Evolutionary conservation across 2,888 invertebrate genomes (phyloP).

Genomic region (Bedellia somnulentella): DNA sequence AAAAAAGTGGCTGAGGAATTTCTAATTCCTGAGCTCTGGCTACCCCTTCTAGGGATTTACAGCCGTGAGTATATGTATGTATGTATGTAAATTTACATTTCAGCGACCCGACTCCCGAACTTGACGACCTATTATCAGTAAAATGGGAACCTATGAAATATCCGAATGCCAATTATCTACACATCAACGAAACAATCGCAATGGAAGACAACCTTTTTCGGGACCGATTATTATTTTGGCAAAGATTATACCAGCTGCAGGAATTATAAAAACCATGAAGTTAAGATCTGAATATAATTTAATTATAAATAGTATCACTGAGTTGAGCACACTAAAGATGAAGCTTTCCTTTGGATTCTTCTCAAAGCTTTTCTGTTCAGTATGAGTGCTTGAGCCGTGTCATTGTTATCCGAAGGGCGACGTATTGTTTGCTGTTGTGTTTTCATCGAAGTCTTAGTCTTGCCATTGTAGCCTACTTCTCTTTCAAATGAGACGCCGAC

Average conservation of each 20-base stretch:
- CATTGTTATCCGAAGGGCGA: constrained; percentile 13
- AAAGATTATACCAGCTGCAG: constrained; percentile 6
- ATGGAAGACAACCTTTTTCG: constrained; percentile 3
- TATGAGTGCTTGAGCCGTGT: constrained; percentile 26
- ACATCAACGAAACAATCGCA: constrained; percentile 4
- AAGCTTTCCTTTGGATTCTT: constrained; percentile 36
- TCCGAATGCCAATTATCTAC: constrained; percentile 5
- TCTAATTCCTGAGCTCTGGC: too few species aligned
- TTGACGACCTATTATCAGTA: constrained; percentile 2
- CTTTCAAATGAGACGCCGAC: constrained; percentile 20
- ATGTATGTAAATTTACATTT: too few species aligned
- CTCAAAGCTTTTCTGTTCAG: constrained; percentile 44
- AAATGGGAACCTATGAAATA: constrained; percentile 6
- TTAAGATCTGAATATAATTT: too few species aligned
- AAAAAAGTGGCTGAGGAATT: too few species aligned
- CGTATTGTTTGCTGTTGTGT: constrained; percentile 13
- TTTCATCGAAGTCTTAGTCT: constrained; percentile 14
- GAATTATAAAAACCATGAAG: constrained; percentile 2
- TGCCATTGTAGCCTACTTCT: constrained; percentile 18
- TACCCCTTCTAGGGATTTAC: too few species aligned
- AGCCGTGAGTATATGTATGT: too few species aligned
- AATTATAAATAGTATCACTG: too few species aligned
- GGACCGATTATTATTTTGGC: constrained; percentile 8
- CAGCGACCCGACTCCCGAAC: constrained; percentile 8
- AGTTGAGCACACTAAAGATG: constrained; percentile 38